Conservation (phyloP, 2,113 vertebrate genomes). For the Myotis yumanensis region DNA sequence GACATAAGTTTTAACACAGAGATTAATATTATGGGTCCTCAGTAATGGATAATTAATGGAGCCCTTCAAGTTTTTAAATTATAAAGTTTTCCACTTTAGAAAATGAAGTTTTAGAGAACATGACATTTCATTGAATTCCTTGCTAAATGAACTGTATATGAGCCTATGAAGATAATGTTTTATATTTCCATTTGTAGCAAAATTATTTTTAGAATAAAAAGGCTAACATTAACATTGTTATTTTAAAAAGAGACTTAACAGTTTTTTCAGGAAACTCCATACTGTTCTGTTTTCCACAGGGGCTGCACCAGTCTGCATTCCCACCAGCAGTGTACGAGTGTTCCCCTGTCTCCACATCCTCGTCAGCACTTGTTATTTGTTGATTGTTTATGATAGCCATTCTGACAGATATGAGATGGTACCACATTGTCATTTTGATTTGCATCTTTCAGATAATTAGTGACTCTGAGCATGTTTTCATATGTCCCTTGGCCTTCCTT, state of each 20-base stretch:
- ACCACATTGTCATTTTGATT: too few species aligned
- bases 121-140: background rate
- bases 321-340: too few species aligned
- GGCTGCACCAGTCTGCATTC: too few species aligned
- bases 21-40: background rate
- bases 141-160: background rate
- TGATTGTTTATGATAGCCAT: too few species aligned
- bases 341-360: too few species aligned
- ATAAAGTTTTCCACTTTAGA: background rate
- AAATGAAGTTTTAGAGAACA: background rate
- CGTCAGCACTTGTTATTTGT: too few species aligned
- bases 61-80: background rate
- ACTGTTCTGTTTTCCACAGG: too few species aligned
- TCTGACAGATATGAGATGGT: too few species aligned
- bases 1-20: constrained; percentile 11
- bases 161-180: background rate
- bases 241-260: background rate
- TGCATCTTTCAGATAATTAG: too few species aligned
- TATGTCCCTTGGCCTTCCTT: too few species aligned
- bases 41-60: background rate
- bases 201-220: background rate
- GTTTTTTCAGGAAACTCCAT: too few species aligned
- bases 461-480: too few species aligned
- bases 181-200: background rate
- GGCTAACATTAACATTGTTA: background rate